Evolutionary conservation across 2,797 vertebrate species (phyloP).

Genomic region (Sebastes minor): DNA sequence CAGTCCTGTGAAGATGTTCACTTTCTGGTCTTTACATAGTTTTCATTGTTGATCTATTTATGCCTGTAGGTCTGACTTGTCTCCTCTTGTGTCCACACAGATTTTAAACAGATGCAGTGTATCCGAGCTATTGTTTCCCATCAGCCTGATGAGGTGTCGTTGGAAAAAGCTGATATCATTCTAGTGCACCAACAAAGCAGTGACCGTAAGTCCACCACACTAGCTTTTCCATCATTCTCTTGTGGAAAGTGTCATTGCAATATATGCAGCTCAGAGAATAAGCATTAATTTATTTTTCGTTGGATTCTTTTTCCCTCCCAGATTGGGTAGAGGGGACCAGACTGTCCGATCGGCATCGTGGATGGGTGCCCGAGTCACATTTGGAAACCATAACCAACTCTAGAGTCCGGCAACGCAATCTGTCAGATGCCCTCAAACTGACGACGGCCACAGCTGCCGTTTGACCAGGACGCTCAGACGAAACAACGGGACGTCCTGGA

Average conservation of each 20-base stretch:
- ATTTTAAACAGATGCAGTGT: slow-evolving; percentile 91
- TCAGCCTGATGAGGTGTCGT: slow-evolving; percentile 92
- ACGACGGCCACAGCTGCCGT: slow-evolving; percentile 88
- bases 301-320: slow-evolving; percentile 53
- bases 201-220: slow-evolving; percentile 86
- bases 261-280: background rate
- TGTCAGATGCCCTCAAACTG: slow-evolving; percentile 90
- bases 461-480: slow-evolving; percentile 25
- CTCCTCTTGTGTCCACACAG: slow-evolving; percentile 68
- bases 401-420: slow-evolving; percentile 86
- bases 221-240: background rate
- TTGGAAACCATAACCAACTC: slow-evolving; percentile 89
- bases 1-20: background rate
- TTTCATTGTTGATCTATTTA: background rate
- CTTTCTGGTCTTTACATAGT: background rate
- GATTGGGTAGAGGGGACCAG: slow-evolving; percentile 94
- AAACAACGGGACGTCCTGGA: background rate
- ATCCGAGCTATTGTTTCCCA: slow-evolving; percentile 88
- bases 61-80: slow-evolving; percentile 4
- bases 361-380: slow-evolving; percentile 90
- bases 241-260: background rate
- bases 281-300: background rate
- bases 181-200: slow-evolving; percentile 89
- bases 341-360: slow-evolving; percentile 90
- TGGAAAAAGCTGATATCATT: slow-evolving; percentile 95